A percentile compares a stretch with the other conserved stretches of the same genome.
These are phyloP conservation scores for Alviniconcha strummeri DNA, from an alignment of 2,888 invertebrate genomes.

Conservation along the genomic window DNA sequence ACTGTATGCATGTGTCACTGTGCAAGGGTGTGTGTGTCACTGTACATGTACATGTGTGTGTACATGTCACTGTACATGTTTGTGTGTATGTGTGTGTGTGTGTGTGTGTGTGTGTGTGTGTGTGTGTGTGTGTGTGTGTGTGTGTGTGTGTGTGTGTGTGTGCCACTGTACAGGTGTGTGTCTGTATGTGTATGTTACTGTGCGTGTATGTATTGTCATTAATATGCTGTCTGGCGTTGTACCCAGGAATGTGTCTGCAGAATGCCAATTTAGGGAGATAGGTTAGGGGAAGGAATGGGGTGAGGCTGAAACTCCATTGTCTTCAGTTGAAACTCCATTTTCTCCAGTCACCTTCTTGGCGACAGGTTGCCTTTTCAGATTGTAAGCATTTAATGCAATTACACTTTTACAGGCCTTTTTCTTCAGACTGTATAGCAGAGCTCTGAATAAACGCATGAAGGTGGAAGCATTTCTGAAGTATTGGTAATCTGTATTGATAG, in stretches of 20 bases:
- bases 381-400: no score
- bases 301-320: neutral
- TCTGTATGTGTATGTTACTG: neutral
- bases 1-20: neutral
- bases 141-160: neutral
- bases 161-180: neutral
- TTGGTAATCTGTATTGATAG: no score
- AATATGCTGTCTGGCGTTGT: neutral
- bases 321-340: neutral
- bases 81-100: neutral
- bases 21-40: neutral
- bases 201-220: neutral
- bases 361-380: no score
- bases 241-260: neutral
- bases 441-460: no score
- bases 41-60: slow-evolving; percentile 7
- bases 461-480: no score
- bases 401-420: no score
- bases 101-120: neutral
- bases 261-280: no score
- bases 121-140: neutral
- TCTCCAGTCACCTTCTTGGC: neutral
- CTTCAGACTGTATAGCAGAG: no score
- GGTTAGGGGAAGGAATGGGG: no score
- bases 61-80: neutral